Percentiles rank a stretch among this genome's conserved stretches.
Conservation (phyloP, 2,888 invertebrate genomes). For the Drosophila longiperda region DNA sequence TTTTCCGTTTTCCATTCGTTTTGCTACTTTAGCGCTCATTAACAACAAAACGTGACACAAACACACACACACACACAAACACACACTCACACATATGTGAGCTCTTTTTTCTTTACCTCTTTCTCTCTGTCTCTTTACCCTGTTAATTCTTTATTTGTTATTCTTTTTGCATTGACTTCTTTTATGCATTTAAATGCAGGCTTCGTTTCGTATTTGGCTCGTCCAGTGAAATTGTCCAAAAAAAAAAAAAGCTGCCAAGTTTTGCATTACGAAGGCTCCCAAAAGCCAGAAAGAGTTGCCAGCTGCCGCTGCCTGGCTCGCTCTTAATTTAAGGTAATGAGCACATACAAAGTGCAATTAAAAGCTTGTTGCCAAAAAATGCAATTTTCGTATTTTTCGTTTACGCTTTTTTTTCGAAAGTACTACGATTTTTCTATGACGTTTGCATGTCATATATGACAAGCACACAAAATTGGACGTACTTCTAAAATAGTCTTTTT, state of each 20-base stretch:
- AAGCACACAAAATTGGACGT: background rate
- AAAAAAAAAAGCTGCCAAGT: slow-evolving; percentile 65
- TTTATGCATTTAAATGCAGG: slow-evolving; percentile 45
- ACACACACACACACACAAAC: slow-evolving; percentile 22
- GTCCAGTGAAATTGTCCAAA: slow-evolving; percentile 42
- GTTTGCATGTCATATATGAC: background rate
- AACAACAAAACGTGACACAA: slow-evolving; percentile 58
- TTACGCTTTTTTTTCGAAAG: slow-evolving; percentile 1
- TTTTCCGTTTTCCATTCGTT: slow-evolving; percentile 43
- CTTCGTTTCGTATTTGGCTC: slow-evolving; percentile 11
- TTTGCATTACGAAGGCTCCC: slow-evolving; percentile 72
- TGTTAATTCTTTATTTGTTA: slow-evolving; percentile 36
- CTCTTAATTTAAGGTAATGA: slow-evolving; percentile 81
- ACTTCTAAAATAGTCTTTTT: background rate
- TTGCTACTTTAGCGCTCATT: slow-evolving; percentile 51
- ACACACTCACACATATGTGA: slow-evolving; percentile 9
- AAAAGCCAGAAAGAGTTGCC: slow-evolving; percentile 42
- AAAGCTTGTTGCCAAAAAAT: slow-evolving; percentile 80
- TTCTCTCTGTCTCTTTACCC: background rate
- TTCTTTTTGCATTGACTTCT: slow-evolving; percentile 39
- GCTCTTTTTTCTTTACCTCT: slow-evolving; percentile 2
- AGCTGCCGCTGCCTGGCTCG: slow-evolving; percentile 20
- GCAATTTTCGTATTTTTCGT: slow-evolving; percentile 60
- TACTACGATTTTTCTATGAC: background rate
- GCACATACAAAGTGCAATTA: slow-evolving; percentile 82